Conservation (phyloP, 2,797 vertebrate genomes). For the Parauchenoglanis ngamensis region DNA sequence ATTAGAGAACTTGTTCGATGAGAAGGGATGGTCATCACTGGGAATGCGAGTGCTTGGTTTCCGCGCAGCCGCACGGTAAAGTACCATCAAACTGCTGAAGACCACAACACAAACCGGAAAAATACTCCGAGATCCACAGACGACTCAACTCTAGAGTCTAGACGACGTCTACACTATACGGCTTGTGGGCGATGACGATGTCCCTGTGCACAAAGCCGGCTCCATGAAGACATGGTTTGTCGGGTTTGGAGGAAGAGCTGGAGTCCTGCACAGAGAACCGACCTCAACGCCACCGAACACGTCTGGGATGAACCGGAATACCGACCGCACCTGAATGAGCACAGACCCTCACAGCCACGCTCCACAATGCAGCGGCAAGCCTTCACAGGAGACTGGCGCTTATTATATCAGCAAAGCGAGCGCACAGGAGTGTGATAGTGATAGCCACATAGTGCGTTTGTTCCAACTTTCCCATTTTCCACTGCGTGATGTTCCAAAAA, state of each 20-base stretch:
- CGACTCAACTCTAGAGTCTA: background rate
- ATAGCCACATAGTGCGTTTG: background rate
- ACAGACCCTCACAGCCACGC: background rate
- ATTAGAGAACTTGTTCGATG: conserved; percentile 10
- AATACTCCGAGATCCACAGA: background rate
- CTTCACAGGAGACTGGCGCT: background rate
- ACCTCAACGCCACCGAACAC: background rate
- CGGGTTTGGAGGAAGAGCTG: background rate
- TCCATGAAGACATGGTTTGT: background rate
- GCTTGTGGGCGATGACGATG: background rate
- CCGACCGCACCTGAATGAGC: background rate
- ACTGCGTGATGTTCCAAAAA: background rate
- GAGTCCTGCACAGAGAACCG: background rate
- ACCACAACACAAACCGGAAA: background rate
- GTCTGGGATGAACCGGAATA: background rate
- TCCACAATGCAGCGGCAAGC: background rate
- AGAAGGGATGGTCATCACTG: conserved; percentile 21
- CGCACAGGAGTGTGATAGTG: background rate
- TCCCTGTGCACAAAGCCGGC: background rate
- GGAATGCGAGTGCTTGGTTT: background rate
- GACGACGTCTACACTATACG: background rate
- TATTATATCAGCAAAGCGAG: background rate
- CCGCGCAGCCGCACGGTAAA: background rate
- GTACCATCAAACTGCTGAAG: background rate
- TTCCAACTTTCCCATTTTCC: background rate